phyloP scores from a whole-genome alignment of 1,140 invertebrate species.

The Atta texana region DNA sequence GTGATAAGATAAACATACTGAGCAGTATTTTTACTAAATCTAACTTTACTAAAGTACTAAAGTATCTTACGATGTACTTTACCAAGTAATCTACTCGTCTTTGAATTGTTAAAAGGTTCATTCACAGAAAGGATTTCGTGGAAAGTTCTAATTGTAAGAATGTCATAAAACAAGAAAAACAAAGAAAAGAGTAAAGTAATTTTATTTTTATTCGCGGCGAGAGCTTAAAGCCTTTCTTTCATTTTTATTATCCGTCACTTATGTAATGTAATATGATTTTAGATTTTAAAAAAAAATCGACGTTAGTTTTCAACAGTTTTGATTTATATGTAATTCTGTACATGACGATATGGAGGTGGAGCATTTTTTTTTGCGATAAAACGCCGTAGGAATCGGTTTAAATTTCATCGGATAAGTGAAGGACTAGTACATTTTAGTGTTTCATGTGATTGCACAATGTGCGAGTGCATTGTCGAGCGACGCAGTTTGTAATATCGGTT shows the following conservation, averaged over 20 bases:
- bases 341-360: background rate
- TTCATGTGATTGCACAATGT: background rate
- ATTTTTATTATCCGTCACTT: background rate
- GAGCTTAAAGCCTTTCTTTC: background rate
- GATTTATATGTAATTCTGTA: background rate
- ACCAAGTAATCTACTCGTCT: slow-evolving; percentile 2
- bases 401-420: slow-evolving; percentile 20
- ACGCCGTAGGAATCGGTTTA: background rate
- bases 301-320: background rate
- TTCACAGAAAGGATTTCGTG: background rate
- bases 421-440: background rate
- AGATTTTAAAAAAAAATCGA: background rate
- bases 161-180: background rate
- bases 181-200: background rate
- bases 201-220: background rate
- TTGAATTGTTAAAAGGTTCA: background rate
- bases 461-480: background rate
- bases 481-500: slow-evolving; percentile 35
- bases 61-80: background rate
- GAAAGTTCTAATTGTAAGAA: background rate
- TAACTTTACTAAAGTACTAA: background rate
- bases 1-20: slow-evolving; percentile 37
- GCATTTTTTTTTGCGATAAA: background rate
- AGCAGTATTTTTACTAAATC: slow-evolving; percentile 38
- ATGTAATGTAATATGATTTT: background rate